phyloP scores from a whole-genome alignment of 2,113 vertebrate species.

The Limanda limanda region DNA sequence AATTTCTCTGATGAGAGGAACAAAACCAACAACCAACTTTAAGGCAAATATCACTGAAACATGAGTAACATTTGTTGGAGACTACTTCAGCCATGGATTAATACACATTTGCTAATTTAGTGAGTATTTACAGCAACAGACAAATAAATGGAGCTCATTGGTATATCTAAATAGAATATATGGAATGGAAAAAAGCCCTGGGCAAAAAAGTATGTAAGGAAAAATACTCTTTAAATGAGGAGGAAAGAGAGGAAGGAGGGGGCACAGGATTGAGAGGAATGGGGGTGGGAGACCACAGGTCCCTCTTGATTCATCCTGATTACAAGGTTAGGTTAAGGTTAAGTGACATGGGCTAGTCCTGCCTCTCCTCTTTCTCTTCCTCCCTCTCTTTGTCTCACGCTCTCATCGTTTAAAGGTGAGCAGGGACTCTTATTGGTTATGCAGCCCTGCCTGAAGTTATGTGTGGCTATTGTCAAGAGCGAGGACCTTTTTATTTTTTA shows the following conservation, averaged over 20 bases:
- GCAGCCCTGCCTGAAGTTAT: slow-evolving; percentile 90
- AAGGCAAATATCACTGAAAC: too few relatives aligned
- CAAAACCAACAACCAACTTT: too few relatives aligned
- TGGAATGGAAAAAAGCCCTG: slow-evolving; percentile 2
- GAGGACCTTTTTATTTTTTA: slow-evolving; percentile 90
- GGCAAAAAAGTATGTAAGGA: slow-evolving; percentile 1
- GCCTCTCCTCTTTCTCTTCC: slow-evolving; percentile 47
- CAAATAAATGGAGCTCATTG: background rate
- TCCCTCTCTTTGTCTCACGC: slow-evolving; percentile 49
- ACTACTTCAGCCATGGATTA: too few relatives aligned
- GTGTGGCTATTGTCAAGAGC: slow-evolving; percentile 93
- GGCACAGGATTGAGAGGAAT: slow-evolving; percentile 53
- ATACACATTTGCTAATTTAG: too few relatives aligned
- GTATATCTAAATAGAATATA: background rate
- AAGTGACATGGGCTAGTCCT: slow-evolving; percentile 76
- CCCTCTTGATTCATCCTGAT: slow-evolving; percentile 78
- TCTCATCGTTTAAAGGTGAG: slow-evolving; percentile 89
- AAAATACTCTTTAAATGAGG: slow-evolving; percentile 1
- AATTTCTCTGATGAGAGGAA: too few relatives aligned
- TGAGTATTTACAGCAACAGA: too few relatives aligned
- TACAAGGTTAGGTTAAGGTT: slow-evolving; percentile 84
- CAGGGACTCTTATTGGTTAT: slow-evolving; percentile 90
- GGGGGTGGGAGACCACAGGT: slow-evolving; percentile 72
- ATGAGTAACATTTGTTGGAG: too few relatives aligned
- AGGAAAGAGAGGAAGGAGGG: background rate